phyloP scores from a whole-genome alignment of 2,797 vertebrate genomes.

The Molossus molossus region DNA sequence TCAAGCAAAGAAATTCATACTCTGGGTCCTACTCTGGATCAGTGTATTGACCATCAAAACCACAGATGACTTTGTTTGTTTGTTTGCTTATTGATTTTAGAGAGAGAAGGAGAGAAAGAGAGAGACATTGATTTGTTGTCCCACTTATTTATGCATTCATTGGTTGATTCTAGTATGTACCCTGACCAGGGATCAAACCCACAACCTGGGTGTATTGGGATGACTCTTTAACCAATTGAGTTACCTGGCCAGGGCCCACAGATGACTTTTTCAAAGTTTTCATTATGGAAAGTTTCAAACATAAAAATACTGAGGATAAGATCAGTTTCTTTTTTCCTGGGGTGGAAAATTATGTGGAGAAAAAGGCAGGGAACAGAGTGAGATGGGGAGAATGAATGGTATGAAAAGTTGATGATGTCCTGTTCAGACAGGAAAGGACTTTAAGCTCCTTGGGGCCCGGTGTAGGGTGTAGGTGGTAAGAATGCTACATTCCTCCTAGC shows the following conservation, averaged over 20 bases:
- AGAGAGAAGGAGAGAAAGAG: too few relatives aligned
- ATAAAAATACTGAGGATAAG: constrained; percentile 41
- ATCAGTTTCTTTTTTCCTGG: constrained; percentile 14
- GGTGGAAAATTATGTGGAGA: neutral
- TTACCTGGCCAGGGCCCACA: too few relatives aligned
- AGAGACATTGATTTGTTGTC: too few relatives aligned
- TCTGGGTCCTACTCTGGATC: neutral
- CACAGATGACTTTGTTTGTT: neutral
- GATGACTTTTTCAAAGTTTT: neutral
- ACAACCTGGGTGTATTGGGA: too few relatives aligned
- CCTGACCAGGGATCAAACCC: too few relatives aligned
- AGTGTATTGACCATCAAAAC: neutral
- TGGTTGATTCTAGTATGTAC: too few relatives aligned
- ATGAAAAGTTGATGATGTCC: neutral
- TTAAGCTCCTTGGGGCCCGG: neutral
- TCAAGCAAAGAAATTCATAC: neutral
- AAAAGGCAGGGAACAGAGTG: constrained; percentile 9
- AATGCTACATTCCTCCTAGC: neutral
- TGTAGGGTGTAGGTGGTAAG: neutral
- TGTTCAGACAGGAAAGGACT: neutral
- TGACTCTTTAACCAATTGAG: too few relatives aligned
- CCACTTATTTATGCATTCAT: too few relatives aligned
- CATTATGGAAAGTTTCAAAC: neutral
- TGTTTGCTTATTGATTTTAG: too few relatives aligned
- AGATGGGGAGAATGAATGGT: neutral